Conservation (phyloP, 2,113 vertebrate species). For the Galemys pyrenaicus region DNA sequence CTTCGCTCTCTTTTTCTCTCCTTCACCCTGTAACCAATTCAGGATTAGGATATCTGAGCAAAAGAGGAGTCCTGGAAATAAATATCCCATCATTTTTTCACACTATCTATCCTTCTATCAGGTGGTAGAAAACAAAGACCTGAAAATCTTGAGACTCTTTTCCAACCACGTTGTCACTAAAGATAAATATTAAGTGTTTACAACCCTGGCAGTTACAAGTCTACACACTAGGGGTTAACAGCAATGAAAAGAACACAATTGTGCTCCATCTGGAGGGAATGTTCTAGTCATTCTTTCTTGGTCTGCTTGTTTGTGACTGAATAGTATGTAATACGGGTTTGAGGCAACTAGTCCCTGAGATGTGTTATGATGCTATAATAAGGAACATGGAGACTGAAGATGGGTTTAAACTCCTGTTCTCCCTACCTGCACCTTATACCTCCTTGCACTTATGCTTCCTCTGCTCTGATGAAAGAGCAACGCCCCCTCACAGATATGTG, state of each 20-base stretch:
- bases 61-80: background rate
- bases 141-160: background rate
- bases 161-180: background rate
- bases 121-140: background rate
- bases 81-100: background rate
- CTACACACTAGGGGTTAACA: background rate
- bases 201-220: background rate
- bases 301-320: background rate
- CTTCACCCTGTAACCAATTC: background rate
- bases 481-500: background rate
- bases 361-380: background rate
- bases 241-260: background rate
- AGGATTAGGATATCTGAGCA: background rate
- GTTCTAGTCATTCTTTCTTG: background rate
- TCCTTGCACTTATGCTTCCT: background rate
- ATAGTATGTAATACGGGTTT: background rate
- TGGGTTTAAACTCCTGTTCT: background rate
- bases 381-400: background rate
- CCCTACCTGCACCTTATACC: background rate
- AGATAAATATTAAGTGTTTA: background rate
- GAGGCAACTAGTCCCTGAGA: background rate
- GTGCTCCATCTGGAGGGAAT: background rate
- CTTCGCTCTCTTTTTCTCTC: background rate
- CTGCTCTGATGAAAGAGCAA: background rate
- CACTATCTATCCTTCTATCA: background rate